A percentile compares a stretch with the other conserved stretches of the same genome.
Evolutionary conservation across 2,888 invertebrate species (phyloP).

Genomic region (Halictus ligatus): DNA sequence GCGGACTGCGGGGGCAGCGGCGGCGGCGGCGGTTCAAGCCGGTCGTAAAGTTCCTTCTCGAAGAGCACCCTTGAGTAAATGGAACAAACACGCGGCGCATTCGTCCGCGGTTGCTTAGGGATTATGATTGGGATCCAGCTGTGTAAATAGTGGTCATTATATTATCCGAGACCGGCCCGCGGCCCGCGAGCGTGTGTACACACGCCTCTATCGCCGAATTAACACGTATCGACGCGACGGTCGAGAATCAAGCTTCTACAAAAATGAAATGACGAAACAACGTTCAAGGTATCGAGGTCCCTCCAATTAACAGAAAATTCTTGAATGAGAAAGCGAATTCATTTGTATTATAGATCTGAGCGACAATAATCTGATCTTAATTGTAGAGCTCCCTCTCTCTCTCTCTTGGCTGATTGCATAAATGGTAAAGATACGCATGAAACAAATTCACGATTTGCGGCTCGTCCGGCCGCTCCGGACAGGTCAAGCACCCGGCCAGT

Average conservation of each 20-base stretch:
- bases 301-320: neutral
- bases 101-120: constrained; percentile 63
- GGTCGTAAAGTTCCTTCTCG: constrained; percentile 71
- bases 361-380: neutral
- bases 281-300: neutral
- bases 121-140: constrained; percentile 71
- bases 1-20: neutral
- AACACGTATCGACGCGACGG: neutral
- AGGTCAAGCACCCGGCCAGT: neutral
- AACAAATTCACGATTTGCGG: constrained; percentile 3
- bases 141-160: constrained; percentile 70
- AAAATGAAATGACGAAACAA: neutral
- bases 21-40: neutral
- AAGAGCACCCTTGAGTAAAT: constrained; percentile 75
- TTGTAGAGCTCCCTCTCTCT: neutral
- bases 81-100: constrained; percentile 74
- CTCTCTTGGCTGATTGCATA: neutral
- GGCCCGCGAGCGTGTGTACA: neutral
- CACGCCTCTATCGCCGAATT: constrained; percentile 9
- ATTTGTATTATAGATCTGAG: neutral
- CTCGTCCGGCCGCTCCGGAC: neutral
- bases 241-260: neutral
- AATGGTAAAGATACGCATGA: neutral
- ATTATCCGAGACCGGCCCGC: constrained; percentile 42
- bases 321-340: neutral